Percentiles rank a stretch among this genome's conserved stretches.
phyloP scores from a whole-genome alignment of 1,140 invertebrate genomes.

The Danaus plexippus region DNA sequence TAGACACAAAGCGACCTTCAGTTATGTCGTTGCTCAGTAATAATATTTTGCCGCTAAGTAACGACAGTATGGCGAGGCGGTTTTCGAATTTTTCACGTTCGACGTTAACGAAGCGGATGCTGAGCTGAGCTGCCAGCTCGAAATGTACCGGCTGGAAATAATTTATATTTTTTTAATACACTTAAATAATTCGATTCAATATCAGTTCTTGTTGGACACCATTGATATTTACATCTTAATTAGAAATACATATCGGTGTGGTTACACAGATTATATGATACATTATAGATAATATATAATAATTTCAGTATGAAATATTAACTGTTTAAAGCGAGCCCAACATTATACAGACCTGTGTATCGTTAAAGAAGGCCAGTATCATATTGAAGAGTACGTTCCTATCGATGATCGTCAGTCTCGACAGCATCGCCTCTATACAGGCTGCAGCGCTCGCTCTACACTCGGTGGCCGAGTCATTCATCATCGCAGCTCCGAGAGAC shows the following conservation, averaged over 20 bases:
- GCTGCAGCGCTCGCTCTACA: constrained; percentile 78
- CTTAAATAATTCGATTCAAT: too few species aligned
- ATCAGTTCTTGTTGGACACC: too few species aligned
- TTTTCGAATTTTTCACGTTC: constrained; percentile 78
- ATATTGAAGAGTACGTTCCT: constrained; percentile 78
- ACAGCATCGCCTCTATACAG: constrained; percentile 78
- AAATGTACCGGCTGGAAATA: constrained; percentile 67
- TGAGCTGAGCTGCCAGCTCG: constrained; percentile 76
- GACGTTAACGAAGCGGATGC: constrained; percentile 79
- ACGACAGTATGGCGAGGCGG: constrained; percentile 74
- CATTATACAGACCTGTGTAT: constrained; percentile 75
- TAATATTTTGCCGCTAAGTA: constrained; percentile 63
- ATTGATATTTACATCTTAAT: too few species aligned
- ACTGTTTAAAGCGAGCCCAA: not conserved
- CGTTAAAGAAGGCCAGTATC: constrained; percentile 75
- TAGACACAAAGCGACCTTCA: constrained; percentile 60
- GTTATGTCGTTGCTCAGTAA: constrained; percentile 58
- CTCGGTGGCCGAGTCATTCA: constrained; percentile 80
- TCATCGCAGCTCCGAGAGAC: constrained; percentile 78
- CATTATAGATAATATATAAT: too few species aligned
- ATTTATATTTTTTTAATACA: too few species aligned
- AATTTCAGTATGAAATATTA: too few species aligned
- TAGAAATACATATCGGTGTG: too few species aligned
- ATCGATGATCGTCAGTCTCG: constrained; percentile 70
- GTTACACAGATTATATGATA: too few species aligned